Conservation (phyloP, 2,888 invertebrate species). For the Microchrysa polita region DNA sequence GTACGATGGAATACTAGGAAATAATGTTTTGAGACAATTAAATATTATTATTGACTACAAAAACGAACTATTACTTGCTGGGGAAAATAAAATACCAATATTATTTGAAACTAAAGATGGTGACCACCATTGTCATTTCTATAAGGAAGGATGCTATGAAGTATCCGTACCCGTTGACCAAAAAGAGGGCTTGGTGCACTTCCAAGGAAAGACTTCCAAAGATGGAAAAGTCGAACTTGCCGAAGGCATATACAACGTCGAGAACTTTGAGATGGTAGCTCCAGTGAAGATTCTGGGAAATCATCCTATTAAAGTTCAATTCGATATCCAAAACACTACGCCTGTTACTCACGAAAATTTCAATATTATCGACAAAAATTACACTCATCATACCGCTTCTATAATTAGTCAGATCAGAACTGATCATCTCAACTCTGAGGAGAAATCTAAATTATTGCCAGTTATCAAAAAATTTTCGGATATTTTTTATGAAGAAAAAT, state of each 20-base stretch:
- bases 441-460: constrained; percentile 12
- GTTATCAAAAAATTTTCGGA: neutral
- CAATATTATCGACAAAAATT: constrained; percentile 9
- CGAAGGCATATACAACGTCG: constrained; percentile 38
- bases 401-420: neutral
- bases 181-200: constrained; percentile 4
- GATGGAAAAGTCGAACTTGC: constrained; percentile 4
- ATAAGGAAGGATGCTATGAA: neutral
- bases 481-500: constrained; percentile 9
- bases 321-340: neutral
- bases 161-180: constrained; percentile 25
- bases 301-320: neutral
- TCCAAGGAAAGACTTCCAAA: constrained; percentile 4
- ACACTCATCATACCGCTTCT: neutral
- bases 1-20: constrained; percentile 7
- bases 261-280: neutral
- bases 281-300: neutral
- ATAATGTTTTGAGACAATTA: constrained; percentile 29
- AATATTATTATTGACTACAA: constrained; percentile 19
- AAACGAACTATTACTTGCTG: neutral
- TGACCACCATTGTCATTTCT: neutral
- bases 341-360: constrained; percentile 18
- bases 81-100: neutral
- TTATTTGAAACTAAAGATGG: neutral
- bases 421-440: constrained; percentile 28